Base-by-base conservation (phyloP, 2,888 invertebrate genomes). In the Campoletis raptor region DNA sequence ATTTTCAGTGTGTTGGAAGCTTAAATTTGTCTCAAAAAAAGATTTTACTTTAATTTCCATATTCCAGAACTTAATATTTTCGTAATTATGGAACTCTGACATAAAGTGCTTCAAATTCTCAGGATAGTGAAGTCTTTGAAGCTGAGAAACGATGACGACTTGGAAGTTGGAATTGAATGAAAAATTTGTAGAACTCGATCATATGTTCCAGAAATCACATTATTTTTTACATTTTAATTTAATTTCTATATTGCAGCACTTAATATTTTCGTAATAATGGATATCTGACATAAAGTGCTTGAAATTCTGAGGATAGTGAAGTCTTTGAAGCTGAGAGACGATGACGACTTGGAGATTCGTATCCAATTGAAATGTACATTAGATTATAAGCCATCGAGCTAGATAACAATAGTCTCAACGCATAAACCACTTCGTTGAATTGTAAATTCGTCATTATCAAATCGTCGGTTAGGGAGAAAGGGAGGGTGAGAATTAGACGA, bases 361-460 rank as follows among this genome's bases (percentile, higher is more conserved):
- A 85, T 85, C 83, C 81, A 81, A 88, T 88, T 88, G 64, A 80
- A 70, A 87, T 87, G 88, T 81, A 88, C 80, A 87, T 87, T 85
- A 77, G 84, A 88, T 88, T 87, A 88, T 76, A 48, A 79, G 72
- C 79, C 85, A 81, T 80, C 77, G 85, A 85, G 79, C 70, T 81
- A 73, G 74, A 82, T 80, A 85, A 88, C 88, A 87, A 88, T 88
- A 85, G 82, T 85, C 66, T 83, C 83, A 81, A 81, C 77, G 81
- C 48, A 73, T 66, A 77, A 74, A 78, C 76, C 73, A 83, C 84
- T 84, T 86, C 86, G 85, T 87, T 88, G 88, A 88, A 88, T 87
- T 88, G 88, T 87, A 88, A 88, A 88, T 87, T 88, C 82, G 83
- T 88, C 82, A 85, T 88, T 87, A 88, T 69, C 52, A 67, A 87